phyloP scores from a whole-genome alignment of 2,888 invertebrate species.

The Timema podura region DNA sequence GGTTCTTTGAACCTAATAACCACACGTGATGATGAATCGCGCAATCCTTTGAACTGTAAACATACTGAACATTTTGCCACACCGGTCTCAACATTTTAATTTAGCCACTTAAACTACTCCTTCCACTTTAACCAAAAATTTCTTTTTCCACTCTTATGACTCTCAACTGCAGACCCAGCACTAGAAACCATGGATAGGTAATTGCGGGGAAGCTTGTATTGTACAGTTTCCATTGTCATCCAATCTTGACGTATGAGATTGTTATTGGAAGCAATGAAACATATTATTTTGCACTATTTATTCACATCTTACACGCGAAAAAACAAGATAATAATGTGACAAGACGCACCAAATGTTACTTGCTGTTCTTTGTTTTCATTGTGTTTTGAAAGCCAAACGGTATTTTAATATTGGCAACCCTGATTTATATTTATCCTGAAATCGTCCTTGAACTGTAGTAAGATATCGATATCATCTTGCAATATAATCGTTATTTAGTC shows the following conservation, averaged over 20 bases:
- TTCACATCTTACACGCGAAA: no score
- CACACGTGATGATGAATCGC: slow-evolving; percentile 6
- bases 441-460: no score
- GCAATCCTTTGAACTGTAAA: neutral
- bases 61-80: slow-evolving; percentile 15
- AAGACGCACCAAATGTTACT: no score
- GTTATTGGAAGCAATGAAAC: slow-evolving; percentile 6
- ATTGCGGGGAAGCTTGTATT: neutral
- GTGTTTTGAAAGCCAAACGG: no score
- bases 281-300: slow-evolving; percentile 10
- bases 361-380: no score
- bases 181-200: neutral
- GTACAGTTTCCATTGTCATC: slow-evolving; percentile 1
- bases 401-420: no score
- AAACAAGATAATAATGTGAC: no score
- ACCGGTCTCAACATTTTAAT: no score
- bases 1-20: slow-evolving; percentile 6
- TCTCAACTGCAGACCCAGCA: slow-evolving; percentile 9
- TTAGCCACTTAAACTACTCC: slow-evolving; percentile 11
- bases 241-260: neutral
- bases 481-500: no score
- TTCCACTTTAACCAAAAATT: neutral
- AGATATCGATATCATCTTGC: no score
- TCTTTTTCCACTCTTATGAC: slow-evolving; percentile 10
- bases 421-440: no score